Conservation (phyloP, 2,797 vertebrate genomes). For the Neomorphus geoffroyi region DNA sequence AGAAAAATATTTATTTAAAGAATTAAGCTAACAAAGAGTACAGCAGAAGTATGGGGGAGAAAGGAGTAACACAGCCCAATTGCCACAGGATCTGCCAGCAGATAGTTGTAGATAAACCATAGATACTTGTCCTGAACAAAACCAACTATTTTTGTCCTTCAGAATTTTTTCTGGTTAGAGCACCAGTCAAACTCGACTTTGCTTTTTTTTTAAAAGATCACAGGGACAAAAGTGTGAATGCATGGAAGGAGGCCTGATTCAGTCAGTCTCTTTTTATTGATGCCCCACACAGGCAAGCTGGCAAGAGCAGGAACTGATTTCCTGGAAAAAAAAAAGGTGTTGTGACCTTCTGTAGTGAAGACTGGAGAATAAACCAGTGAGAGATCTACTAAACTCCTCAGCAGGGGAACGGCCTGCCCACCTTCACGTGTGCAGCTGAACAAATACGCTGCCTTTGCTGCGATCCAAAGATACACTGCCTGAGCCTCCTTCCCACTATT, state of each 20-base stretch:
- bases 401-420: slow-evolving; percentile 2
- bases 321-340: neutral
- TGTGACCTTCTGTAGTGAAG: neutral
- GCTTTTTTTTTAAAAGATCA: neutral
- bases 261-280: neutral
- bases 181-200: neutral
- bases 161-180: neutral
- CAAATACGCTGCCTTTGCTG: neutral
- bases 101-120: neutral
- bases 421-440: slow-evolving; percentile 37
- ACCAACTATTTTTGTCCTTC: neutral
- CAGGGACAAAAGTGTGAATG: neutral
- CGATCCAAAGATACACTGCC: neutral
- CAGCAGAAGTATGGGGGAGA: neutral
- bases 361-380: slow-evolving; percentile 2
- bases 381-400: slow-evolving; percentile 9
- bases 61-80: neutral
- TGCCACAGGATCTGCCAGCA: neutral
- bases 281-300: neutral
- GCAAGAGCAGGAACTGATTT: neutral
- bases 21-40: neutral
- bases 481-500: neutral
- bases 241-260: neutral
- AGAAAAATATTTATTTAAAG: neutral
- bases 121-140: neutral